phyloP scores from a whole-genome alignment of 2,797 vertebrate species.

The Valencia hispanica region DNA sequence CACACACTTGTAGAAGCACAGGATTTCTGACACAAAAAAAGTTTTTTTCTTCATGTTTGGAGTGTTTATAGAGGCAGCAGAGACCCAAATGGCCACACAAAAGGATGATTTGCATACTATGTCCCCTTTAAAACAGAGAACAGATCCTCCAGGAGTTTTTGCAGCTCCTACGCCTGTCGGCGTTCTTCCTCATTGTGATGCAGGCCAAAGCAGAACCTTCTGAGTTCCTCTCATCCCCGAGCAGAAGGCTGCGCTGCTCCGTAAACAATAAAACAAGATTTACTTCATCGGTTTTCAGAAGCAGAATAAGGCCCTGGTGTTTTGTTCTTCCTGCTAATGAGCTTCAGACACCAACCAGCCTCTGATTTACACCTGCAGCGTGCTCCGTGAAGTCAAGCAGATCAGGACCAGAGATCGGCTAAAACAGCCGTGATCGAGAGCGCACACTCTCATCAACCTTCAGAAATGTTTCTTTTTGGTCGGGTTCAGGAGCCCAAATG shows the following conservation, averaged over 20 bases:
- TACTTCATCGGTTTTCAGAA: conserved; percentile 20
- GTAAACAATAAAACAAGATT: conserved; percentile 17
- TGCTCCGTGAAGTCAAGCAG: neutral
- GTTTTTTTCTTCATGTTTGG: no score
- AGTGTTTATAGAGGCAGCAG: no score
- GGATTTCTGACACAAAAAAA: no score
- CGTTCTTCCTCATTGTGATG: conserved; percentile 10
- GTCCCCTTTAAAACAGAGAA: no score
- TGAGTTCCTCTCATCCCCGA: neutral
- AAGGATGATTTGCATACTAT: no score
- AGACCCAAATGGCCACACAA: no score
- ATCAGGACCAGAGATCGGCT: conserved; percentile 16
- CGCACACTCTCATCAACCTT: conserved; percentile 27
- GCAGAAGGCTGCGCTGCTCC: conserved; percentile 21
- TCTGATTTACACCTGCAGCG: conserved; percentile 24
- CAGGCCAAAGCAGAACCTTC: neutral
- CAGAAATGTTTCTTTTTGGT: neutral
- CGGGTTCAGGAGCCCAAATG: conserved; percentile 12
- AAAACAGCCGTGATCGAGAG: conserved; percentile 28
- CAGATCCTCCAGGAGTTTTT: no score
- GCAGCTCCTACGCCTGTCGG: neutral
- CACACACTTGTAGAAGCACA: no score
- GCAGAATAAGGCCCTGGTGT: conserved; percentile 1
- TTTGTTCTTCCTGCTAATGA: conserved; percentile 11
- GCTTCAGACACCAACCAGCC: conserved; percentile 14